phyloP scores from a whole-genome alignment of 2,888 invertebrate genomes.

The Hoplodrina blanda region DNA sequence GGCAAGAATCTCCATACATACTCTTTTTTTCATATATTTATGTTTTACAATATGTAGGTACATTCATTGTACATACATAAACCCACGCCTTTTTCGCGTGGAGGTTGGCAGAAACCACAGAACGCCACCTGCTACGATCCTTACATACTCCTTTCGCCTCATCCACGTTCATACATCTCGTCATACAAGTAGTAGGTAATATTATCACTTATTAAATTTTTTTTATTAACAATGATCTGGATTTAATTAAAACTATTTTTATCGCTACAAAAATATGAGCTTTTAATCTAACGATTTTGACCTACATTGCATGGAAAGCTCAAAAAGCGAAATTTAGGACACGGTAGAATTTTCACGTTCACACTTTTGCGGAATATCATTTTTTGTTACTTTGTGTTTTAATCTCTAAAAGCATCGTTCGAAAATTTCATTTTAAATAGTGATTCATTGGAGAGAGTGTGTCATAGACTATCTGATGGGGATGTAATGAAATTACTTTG shows the following conservation, averaged over 20 bases:
- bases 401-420: constrained; percentile 22
- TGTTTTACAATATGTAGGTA: no score
- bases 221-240: not conserved
- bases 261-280: not conserved
- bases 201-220: no score
- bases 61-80: no score
- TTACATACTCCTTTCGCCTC: no score
- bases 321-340: constrained; percentile 5
- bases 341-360: constrained; percentile 2
- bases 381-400: constrained; percentile 17
- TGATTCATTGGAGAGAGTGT: constrained; percentile 5
- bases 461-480: not conserved
- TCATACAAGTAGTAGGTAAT: no score
- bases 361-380: not conserved
- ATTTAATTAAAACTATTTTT: not conserved
- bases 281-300: not conserved
- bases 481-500: constrained; percentile 23
- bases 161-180: no score
- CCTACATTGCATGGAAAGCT: constrained; percentile 10
- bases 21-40: no score
- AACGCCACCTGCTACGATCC: no score
- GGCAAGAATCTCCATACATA: no score
- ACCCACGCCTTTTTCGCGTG: no score
- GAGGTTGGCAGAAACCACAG: no score
- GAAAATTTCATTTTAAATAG: constrained; percentile 36